These are phyloP conservation scores for Dicerorhinus sumatrensis DNA, from an alignment of 2,113 vertebrate genomes.

Conservation along the genomic window DNA sequence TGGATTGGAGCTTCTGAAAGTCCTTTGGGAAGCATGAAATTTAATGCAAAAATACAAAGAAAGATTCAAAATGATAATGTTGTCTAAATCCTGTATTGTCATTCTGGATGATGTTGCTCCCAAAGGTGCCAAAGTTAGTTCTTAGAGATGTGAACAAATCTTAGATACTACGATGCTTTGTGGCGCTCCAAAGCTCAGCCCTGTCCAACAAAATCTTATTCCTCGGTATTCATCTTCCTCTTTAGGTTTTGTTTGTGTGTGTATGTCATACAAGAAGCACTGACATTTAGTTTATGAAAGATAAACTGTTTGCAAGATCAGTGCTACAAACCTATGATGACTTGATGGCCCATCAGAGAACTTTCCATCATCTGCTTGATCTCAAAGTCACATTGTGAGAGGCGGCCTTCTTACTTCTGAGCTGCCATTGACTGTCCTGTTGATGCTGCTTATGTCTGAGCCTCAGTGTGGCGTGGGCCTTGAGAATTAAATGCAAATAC, in stretches of 20 bases:
- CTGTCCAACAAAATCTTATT: neutral
- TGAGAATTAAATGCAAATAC: neutral
- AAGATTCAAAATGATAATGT: neutral
- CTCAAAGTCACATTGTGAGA: neutral
- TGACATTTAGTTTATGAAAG: neutral
- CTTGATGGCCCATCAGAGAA: neutral
- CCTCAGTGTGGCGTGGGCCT: accelerated
- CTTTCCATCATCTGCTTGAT: neutral
- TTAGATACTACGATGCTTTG: neutral
- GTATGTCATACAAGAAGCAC: neutral
- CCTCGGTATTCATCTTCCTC: neutral
- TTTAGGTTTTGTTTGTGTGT: neutral
- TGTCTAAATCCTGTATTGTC: neutral
- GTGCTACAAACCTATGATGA: neutral
- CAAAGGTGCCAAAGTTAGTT: neutral
- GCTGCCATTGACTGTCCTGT: too few species aligned
- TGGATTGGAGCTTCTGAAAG: neutral
- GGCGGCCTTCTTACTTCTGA: neutral
- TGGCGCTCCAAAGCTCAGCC: neutral
- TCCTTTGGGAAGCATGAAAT: neutral
- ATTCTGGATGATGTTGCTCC: neutral
- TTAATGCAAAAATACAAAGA: neutral
- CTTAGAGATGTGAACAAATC: neutral
- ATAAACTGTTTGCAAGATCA: neutral
- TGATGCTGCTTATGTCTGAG: too few species aligned